These are phyloP conservation scores for Coleophora deauratella DNA, from an alignment of 2,888 invertebrate species.

Conservation along the genomic window DNA sequence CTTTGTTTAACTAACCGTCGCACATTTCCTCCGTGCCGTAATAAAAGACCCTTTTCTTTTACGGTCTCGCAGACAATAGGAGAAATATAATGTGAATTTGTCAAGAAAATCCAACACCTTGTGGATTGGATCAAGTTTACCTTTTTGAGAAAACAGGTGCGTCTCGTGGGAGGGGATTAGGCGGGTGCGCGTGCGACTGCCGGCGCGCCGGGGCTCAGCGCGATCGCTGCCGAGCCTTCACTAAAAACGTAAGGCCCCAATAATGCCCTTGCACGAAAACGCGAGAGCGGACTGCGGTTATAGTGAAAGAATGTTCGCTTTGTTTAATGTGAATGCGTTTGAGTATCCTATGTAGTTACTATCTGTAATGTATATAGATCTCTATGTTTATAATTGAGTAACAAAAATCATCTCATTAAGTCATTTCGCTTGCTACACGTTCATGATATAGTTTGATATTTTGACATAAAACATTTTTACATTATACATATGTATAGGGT, in stretches of 20 bases:
- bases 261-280: too few relatives aligned
- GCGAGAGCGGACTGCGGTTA: too few relatives aligned
- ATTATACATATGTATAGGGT: too few relatives aligned
- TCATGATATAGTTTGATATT: too few relatives aligned
- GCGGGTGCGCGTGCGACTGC: conserved; percentile 31
- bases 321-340: too few relatives aligned
- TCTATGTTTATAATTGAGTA: too few relatives aligned
- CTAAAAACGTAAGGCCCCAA: conserved; percentile 30
- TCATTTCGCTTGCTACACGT: too few relatives aligned
- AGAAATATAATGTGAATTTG: conserved; percentile 56
- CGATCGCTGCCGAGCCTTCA: conserved; percentile 37
- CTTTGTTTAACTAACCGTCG: conserved; percentile 57
- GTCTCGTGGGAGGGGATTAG: conserved; percentile 39
- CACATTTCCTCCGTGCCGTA: conserved; percentile 39
- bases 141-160: conserved; percentile 46
- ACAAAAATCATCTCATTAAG: too few relatives aligned
- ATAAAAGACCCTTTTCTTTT: conserved; percentile 55
- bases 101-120: conserved; percentile 55
- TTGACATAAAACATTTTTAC: too few relatives aligned
- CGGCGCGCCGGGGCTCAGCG: conserved; percentile 33
- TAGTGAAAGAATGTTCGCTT: too few relatives aligned
- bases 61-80: conserved; percentile 42
- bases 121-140: conserved; percentile 48
- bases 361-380: too few relatives aligned
- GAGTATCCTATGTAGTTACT: too few relatives aligned